Evolutionary conservation across 2,113 vertebrate genomes (phyloP), one percentile per base, ranked within the genome.

Genomic region (Etheostoma spectabile): DNA sequence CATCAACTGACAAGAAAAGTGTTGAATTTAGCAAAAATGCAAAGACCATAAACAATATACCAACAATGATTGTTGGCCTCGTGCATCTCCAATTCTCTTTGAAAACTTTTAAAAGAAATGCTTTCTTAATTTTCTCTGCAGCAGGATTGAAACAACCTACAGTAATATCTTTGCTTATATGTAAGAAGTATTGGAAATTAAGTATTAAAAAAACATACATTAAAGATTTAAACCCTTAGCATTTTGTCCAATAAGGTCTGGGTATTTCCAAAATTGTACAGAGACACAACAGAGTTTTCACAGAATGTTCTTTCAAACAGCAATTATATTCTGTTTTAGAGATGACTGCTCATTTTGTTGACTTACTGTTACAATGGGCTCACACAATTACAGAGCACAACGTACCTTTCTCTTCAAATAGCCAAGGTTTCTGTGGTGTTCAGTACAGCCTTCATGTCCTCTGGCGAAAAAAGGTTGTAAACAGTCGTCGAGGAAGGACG

Each of bases 391-490:
- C 13, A 62, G 38, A 1, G 16, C 51, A 21, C 19, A n/a, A 12
- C 42, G 62, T 63, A 94, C 93, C 93, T 90, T 94, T 93, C 64
- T 93, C 90, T 67, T 90, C 84, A 57, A 94, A 59, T 92, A 91
- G 0, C 91, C 93, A 3, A 93, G 90, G 76, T 88, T 85, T 81
- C 92, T 90, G 90, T 94, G 93, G 84, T 93, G 88, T 51, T 93
- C 85, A 30, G 86, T 22, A 94, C 62, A 30, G 82, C 81, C 79
- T 95, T 93, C 89, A 94, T 84, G 75, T 92, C 90, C 19, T 90
- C 88, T 1, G 90, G 87, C 0, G 90, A 90, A 89, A 62, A 85
- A 56, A 55, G 91, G 82, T 73, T 90, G 86, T 70, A 95, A 86
- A 80, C 90, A 94, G 51, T 95, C 92, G 6, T 93, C 90, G 4